Conservation (phyloP, 2,113 vertebrate species). For the Heterochromis multidens region DNA sequence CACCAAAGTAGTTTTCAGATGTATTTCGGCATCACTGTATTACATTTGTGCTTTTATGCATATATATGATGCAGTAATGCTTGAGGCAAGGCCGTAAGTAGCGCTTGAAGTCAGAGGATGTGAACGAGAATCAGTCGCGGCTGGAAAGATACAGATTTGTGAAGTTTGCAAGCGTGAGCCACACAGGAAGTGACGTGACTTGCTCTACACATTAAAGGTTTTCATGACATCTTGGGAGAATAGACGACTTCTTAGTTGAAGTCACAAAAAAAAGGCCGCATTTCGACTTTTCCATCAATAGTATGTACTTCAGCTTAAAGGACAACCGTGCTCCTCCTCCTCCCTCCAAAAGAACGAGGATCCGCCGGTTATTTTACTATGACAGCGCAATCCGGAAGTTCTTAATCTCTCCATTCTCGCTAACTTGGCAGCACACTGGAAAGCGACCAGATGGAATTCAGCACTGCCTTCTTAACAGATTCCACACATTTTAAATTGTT, state of each 20-base stretch:
- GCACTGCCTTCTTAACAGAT: conserved; percentile 67
- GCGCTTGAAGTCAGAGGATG: not conserved
- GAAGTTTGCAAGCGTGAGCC: not conserved
- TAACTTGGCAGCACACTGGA: conserved; percentile 9
- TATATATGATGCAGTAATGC: fast-evolving
- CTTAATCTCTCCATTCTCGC: fast-evolving
- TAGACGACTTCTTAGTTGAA: not conserved
- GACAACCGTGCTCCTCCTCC: fast-evolving
- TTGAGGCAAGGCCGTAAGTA: not conserved
- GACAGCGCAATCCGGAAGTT: not conserved
- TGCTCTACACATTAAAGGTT: not conserved
- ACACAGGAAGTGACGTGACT: not conserved
- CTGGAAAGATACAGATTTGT: conserved; percentile 63
- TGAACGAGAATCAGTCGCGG: conserved; percentile 19
- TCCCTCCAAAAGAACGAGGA: not conserved
- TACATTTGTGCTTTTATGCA: fast-evolving
- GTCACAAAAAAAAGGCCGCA: not conserved
- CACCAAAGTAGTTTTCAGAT: not conserved
- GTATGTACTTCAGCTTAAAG: fast-evolving
- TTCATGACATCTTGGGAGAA: not conserved
- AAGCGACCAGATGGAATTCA: conserved; percentile 63
- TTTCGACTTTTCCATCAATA: not conserved
- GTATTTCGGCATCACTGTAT: fast-evolving
- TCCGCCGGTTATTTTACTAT: not conserved
- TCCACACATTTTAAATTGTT: conserved; percentile 69